A percentile compares a stretch with the other conserved stretches of the same genome.
Conservation (phyloP, 2,888 invertebrate genomes). For the Unio delphinus region DNA sequence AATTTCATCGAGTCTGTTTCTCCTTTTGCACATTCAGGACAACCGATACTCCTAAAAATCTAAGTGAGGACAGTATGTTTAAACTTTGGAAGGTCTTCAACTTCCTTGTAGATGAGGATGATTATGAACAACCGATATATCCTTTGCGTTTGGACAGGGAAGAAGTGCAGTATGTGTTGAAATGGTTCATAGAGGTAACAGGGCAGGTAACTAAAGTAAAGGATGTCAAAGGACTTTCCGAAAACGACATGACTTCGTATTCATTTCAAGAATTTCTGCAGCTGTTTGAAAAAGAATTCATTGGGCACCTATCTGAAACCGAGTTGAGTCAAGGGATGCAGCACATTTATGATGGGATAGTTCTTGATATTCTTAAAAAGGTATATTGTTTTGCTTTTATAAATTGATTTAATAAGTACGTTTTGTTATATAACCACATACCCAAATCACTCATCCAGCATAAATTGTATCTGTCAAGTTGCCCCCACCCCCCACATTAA, state of each 20-base stretch:
- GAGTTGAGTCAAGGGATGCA: constrained; percentile 22
- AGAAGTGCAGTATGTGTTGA: constrained; percentile 38
- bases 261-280: constrained; percentile 32
- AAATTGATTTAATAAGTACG: too few relatives aligned
- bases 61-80: constrained; percentile 74
- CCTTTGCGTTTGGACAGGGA: constrained; percentile 57
- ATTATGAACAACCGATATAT: constrained; percentile 30
- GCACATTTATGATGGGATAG: constrained; percentile 22
- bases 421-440: too few relatives aligned
- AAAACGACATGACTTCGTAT: constrained; percentile 8
- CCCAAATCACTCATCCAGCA: too few relatives aligned
- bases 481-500: too few relatives aligned
- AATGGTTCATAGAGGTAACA: constrained; percentile 26
- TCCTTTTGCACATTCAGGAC: constrained; percentile 27
- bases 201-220: constrained; percentile 30
- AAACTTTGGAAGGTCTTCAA: constrained; percentile 80
- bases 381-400: constrained; percentile 8
- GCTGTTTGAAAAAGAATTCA: constrained; percentile 29
- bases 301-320: constrained; percentile 17
- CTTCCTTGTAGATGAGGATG: constrained; percentile 80
- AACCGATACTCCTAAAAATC: constrained; percentile 15
- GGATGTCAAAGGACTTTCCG: constrained; percentile 11
- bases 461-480: too few relatives aligned
- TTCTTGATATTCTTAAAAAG: constrained; percentile 27
- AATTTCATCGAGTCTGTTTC: constrained; percentile 12